Evolutionary conservation across 2,888 invertebrate genomes (phyloP), one percentile per base, ranked within the genome.

Genomic region (Spatulosminthurus flaviceps): DNA sequence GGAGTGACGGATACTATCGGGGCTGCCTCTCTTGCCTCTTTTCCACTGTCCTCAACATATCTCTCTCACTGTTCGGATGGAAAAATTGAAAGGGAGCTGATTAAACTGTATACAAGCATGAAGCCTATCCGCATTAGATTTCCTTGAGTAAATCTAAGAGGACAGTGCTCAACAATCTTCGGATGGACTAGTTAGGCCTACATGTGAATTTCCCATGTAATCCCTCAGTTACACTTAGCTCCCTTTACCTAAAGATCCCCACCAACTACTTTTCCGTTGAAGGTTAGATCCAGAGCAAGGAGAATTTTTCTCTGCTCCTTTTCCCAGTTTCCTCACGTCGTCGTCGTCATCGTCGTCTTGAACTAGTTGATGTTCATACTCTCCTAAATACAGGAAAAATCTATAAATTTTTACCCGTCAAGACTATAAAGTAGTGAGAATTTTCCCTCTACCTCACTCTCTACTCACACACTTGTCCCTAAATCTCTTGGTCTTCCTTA

Each of bases 81-180:
- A 67, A 41, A 67, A 66, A 76, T 76, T 67, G 76, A 67, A 76
- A 67, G 67, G 16, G 76, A 76, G 43, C 76, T 76, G 67, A 74
- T 64, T 64, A 64, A 64, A 64, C 64, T 16, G 64, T 22, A 42
- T 51, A 22, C 41, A 66, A 75, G 64, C 61, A 42, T 51, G 21
- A 43, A 43, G 76, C 43, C 69, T 51, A 51, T 66, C 43, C 76
- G 4, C 64, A 24, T 64, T 64, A 64, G 64, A 24, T 64, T 64
- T 64, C 26, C 26, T 64, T 64, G 64, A 24, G 64, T 76, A 76
- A 76, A 76, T 76, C 67, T 51, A 43, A 24, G 76, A 43, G 22
- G 75, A 43, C 76, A 67, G 67, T 69, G 76, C 51, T 43, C 64
- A 75, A 75, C 75, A 75, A 75, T 75, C 75, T 74, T 51, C 51